Base-by-base conservation (phyloP, 2,888 invertebrate species). In the Trachelus tabidus region DNA sequence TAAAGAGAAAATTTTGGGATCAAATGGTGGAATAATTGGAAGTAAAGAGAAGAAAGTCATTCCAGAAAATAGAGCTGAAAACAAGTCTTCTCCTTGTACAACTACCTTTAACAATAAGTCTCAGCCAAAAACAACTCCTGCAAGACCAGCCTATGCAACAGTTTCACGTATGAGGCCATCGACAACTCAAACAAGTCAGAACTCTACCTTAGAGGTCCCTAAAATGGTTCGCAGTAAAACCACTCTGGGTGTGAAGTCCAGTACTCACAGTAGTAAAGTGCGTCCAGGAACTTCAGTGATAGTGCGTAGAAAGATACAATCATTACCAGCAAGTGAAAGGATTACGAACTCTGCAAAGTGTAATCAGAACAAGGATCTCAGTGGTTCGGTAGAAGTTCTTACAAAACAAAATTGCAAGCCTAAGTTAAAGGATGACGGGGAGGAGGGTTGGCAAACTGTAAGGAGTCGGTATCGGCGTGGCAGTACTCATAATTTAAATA, bases 371-470 rank as follows among this genome's bases (percentile, higher is more conserved):
- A 92, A 76, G 82, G 89, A 82, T 82, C 88, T 81, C 84, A 92
- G 75, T 82, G 91, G 81, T 83, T 90, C 87, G 77, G 89, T 86
- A 34, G 92, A 83, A 85, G 87, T 85, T 83, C 89, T 79, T 75
- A 77, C 37, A 69, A 78, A 68, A 74, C 76, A 56, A 75, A 69
- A n/a, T 12, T 75, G n/a, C 33, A 73, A 11, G 11, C 69, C 23
- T 1, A 73, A 75, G 92, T 79, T 90, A 83, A 85, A 83, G 88
- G 87, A 89, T 78, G 87, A 90, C 75, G 82, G 81, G 30, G 69
- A 69, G 69, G 96, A 96, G 84, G 98, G 98, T 0, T 98, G 98
- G 98, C 94, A 97, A 82, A 98, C 97, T 0, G 98, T 98, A 0
- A 95, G 97, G 86, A 95, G 96, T 74, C 94, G 95, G 69, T 93